Conservation (phyloP, 2,888 invertebrate genomes). For the Epiperipatus broadwayi region DNA sequence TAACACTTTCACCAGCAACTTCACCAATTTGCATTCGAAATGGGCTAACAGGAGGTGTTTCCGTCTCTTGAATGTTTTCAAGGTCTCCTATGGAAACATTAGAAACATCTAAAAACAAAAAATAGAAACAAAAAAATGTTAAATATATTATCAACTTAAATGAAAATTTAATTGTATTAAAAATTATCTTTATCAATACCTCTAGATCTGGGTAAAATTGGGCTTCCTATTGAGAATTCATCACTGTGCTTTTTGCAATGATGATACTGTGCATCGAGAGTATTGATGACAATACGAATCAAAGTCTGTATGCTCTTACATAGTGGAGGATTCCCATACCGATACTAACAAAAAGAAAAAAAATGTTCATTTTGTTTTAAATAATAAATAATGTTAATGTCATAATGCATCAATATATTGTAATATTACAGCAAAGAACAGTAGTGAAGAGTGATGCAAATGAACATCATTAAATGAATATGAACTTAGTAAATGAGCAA, state of each 20-base stretch:
- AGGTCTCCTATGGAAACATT: conserved; percentile 29
- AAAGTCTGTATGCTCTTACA: conserved; percentile 49
- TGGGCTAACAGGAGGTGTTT: conserved; percentile 28
- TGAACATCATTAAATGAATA: too few species aligned
- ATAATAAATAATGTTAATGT: too few species aligned
- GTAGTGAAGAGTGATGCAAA: too few species aligned
- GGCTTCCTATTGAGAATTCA: too few species aligned
- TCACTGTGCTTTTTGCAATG: conserved; percentile 64
- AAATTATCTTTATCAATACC: too few species aligned
- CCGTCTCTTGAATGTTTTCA: conserved; percentile 30
- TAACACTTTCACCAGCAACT: conserved; percentile 12
- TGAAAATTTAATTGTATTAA: not conserved
- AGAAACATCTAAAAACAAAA: conserved; percentile 30
- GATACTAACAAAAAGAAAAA: conserved; percentile 27
- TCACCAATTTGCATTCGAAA: too few species aligned
- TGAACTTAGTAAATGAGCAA: too few species aligned
- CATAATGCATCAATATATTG: too few species aligned
- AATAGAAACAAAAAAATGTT: conserved; percentile 9
- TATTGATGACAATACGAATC: conserved; percentile 72
- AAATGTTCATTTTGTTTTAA: too few species aligned
- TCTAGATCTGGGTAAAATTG: too few species aligned
- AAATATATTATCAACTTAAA: too few species aligned
- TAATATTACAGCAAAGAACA: too few species aligned
- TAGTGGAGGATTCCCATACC: conserved; percentile 30
- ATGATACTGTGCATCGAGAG: conserved; percentile 75